Evolutionary conservation across 2,888 invertebrate species (phyloP).

Genomic region (Drosophila subquinaria): DNA sequence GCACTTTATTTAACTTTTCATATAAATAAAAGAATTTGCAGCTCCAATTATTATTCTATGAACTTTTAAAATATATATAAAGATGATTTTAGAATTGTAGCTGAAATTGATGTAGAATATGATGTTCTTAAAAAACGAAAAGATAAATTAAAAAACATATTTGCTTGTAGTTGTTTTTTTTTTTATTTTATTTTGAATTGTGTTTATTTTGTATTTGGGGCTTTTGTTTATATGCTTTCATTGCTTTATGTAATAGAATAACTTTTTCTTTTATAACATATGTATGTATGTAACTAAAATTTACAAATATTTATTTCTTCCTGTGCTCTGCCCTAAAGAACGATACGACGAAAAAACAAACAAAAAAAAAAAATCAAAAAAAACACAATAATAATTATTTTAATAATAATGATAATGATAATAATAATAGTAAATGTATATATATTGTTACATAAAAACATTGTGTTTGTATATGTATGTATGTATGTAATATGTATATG

Average conservation of each 20-base stretch:
- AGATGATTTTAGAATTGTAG: no score
- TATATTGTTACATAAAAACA: conserved; percentile 49
- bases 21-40: no score
- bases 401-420: conserved; percentile 33
- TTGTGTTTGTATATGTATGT: conserved; percentile 16
- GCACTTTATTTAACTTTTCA: no score
- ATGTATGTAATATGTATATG: conserved; percentile 39
- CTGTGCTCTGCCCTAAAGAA: conserved; percentile 71
- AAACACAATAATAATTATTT: conserved; percentile 10
- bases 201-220: conserved; percentile 59
- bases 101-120: background rate
- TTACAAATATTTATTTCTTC: conserved; percentile 67
- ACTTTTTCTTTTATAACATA: conserved; percentile 36
- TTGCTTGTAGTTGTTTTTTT: conserved; percentile 12
- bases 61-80: no score
- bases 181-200: conserved; percentile 20
- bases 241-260: conserved; percentile 62
- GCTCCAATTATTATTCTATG: no score
- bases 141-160: conserved; percentile 7
- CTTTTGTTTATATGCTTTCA: conserved; percentile 56
- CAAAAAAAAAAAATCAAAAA: conserved; percentile 39
- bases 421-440: conserved; percentile 35
- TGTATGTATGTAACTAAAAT: conserved; percentile 60
- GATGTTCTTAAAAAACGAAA: background rate
- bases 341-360: conserved; percentile 43